Base-by-base conservation (phyloP, 2,888 invertebrate species). In the Megaustenia siamemsis region DNA sequence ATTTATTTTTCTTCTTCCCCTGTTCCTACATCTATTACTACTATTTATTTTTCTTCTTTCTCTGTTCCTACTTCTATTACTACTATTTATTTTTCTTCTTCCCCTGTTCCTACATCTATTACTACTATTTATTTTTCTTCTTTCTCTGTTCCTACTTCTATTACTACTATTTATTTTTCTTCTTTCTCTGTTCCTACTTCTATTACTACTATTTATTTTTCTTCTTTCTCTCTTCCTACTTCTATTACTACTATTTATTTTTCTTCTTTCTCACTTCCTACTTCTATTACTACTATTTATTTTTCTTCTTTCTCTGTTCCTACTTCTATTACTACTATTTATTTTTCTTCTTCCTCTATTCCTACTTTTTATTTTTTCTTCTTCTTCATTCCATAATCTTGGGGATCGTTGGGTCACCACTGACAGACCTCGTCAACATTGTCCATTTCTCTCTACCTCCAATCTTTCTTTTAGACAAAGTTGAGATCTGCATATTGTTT, bases 351-450 rank as follows among this genome's bases (percentile, higher is more conserved):
- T 45, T 56, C 40, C 15, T 32, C 66, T 66, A 21, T 15, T 71
- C n/a, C 75, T 43, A 12, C 40, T 56, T n/a, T n/a, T n/a, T n/a
- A 38, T 43, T 63, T 43, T n/a, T 53, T n/a, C 82, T 35, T 21
- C 38, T 43, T 28, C 49, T 76, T 32, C 66, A n/a, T n/a, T n/a
- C n/a, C n/a, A n/a, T n/a, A n/a, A n/a, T n/a, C n/a, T n/a, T n/a
- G n/a, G n/a, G n/a, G n/a, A n/a, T n/a, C n/a, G n/a, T n/a, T n/a
- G n/a, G n/a, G n/a, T n/a, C n/a, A n/a, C n/a, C n/a, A n/a, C n/a
- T n/a, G n/a, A n/a, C n/a, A n/a, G n/a, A n/a, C n/a, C n/a, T n/a
- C n/a, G n/a, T n/a, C n/a, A n/a, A n/a, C n/a, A n/a, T n/a, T n/a
- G n/a, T n/a, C n/a, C n/a, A n/a, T n/a, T n/a, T n/a, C n/a, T n/a